phyloP scores from a whole-genome alignment of 1,140 invertebrate genomes.

The Heliconius congener region DNA sequence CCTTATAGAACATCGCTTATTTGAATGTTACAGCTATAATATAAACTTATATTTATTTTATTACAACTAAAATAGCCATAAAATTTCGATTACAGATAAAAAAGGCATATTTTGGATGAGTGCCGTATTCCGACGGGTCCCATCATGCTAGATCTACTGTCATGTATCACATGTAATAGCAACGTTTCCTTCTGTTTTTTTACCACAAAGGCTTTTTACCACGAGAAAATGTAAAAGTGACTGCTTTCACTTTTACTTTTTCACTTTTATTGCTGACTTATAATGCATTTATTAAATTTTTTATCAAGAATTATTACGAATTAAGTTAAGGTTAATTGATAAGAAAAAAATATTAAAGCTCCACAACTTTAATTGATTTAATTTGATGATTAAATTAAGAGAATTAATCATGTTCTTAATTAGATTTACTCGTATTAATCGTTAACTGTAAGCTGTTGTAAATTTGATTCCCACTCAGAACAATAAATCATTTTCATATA shows the following conservation, averaged over 20 bases:
- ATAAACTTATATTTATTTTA: conserved; percentile 9
- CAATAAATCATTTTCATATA: too few relatives aligned
- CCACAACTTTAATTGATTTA: neutral
- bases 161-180: conserved; percentile 18
- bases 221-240: neutral
- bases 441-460: too few relatives aligned
- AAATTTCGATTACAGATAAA: conserved; percentile 16
- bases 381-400: neutral
- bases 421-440: too few relatives aligned
- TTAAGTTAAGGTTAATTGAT: neutral
- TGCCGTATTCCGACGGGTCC: conserved; percentile 9
- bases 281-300: neutral
- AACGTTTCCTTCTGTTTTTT: neutral
- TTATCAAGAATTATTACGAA: neutral
- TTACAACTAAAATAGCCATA: neutral
- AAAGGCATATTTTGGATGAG: conserved; percentile 5
- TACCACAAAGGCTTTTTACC: conserved; percentile 3
- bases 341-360: neutral
- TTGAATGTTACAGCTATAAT: neutral
- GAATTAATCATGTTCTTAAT: too few relatives aligned
- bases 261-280: conserved; percentile 12
- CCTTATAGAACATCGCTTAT: neutral
- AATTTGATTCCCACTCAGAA: too few relatives aligned
- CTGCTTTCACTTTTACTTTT: neutral
- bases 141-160: conserved; percentile 3